Conservation (phyloP, 2,888 invertebrate species). For the Aelia acuminata region DNA sequence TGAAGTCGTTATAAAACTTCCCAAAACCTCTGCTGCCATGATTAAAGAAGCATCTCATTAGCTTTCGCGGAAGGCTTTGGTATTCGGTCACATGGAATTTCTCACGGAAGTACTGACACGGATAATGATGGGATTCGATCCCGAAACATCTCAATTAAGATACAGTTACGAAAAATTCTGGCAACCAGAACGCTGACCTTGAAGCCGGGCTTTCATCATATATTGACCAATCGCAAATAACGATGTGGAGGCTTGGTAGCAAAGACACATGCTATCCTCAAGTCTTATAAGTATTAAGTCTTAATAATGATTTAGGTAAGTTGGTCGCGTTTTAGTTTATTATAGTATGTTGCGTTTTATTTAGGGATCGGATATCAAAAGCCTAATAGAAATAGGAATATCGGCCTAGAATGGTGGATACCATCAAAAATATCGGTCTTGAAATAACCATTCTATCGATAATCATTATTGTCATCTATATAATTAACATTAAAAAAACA, state of each 20-base stretch:
- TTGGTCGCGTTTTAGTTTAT: too few species aligned
- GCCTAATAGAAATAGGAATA: too few species aligned
- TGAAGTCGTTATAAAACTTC: too few species aligned
- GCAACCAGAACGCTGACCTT: background rate
- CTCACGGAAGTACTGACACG: background rate
- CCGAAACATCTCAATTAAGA: background rate
- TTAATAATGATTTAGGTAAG: background rate
- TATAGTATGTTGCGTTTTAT: too few species aligned
- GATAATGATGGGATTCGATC: constrained; percentile 10
- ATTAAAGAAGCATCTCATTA: background rate
- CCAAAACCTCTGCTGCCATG: too few species aligned
- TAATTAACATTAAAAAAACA: too few species aligned
- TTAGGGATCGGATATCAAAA: too few species aligned
- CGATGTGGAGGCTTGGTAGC: background rate
- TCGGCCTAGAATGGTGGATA: too few species aligned
- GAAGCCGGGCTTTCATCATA: background rate
- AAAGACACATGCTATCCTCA: background rate
- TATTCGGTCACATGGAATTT: background rate
- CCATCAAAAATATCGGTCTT: too few species aligned
- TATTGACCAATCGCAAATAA: background rate
- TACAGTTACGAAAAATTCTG: constrained; percentile 5
- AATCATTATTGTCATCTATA: too few species aligned
- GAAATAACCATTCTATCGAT: too few species aligned
- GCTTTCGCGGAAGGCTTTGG: background rate
- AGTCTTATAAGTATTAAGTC: background rate